A percentile compares a stretch with the other conserved stretches of the same genome.
Conservation (phyloP, 2,797 vertebrate species). For the Cyprinodon diabolis region DNA sequence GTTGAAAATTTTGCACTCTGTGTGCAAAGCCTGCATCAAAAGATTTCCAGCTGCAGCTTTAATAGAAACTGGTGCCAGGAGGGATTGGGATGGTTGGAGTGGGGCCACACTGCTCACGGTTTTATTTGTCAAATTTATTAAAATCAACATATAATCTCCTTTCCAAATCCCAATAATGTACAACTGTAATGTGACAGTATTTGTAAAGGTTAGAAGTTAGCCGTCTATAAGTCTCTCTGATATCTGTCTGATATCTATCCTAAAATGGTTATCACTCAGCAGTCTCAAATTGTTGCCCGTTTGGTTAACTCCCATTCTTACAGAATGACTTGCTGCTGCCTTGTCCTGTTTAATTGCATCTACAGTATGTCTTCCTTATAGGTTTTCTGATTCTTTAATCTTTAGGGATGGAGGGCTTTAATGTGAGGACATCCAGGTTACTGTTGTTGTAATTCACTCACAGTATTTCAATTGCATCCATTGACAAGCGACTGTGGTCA, state of each 20-base stretch:
- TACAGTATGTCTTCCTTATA: constrained; percentile 23
- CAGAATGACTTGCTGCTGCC: constrained; percentile 29
- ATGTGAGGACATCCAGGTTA: constrained; percentile 63
- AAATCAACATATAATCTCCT: background rate
- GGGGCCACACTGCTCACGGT: no score
- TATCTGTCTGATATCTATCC: constrained; percentile 13
- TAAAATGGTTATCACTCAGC: constrained; percentile 9
- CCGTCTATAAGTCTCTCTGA: constrained; percentile 12
- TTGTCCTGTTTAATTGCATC: constrained; percentile 28
- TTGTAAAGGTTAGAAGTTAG: background rate
- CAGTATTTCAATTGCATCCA: constrained; percentile 65
- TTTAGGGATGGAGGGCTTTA: constrained; percentile 36
- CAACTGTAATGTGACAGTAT: background rate
- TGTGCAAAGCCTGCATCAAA: background rate
- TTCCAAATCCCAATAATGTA: background rate
- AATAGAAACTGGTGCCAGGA: background rate
- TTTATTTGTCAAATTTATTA: background rate
- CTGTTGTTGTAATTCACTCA: constrained; percentile 62
- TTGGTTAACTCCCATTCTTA: constrained; percentile 22
- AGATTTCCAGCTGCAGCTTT: background rate
- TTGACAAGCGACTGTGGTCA: constrained; percentile 69
- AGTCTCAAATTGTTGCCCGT: constrained; percentile 7
- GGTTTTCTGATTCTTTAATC: constrained; percentile 45
- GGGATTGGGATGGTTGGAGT: background rate
- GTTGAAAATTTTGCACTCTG: background rate